Evolutionary conservation across 2,113 vertebrate species (phyloP), one percentile per base, ranked within the genome.

Genomic region (Nansenia antarctica): DNA sequence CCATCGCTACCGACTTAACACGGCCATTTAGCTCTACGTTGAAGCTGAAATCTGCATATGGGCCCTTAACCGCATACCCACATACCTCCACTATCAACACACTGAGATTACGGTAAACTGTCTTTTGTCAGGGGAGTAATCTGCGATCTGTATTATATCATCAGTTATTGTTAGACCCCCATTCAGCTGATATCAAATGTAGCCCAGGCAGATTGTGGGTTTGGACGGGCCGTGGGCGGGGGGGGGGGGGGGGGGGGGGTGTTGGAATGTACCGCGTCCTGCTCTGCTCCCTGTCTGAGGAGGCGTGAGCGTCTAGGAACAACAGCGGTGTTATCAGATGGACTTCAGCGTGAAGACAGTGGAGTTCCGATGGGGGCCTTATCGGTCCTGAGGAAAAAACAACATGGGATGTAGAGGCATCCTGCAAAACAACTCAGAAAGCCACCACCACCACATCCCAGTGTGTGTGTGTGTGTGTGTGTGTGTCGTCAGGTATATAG

Each of bases 191-290:
- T 11, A 54, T 69, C 31, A 29, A 31, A 73, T 55, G 62, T 24
- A 67, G 49, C 31, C 20, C 65, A 45, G n/a, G 65, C 49, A 12
- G 11, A 52, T n/a, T 73, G 55, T 73, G n/a, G n/a, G 70, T 65
- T n/a, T n/a, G n/a, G n/a, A n/a, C n/a, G n/a, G n/a, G n/a, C n/a
- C n/a, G n/a, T n/a, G n/a, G n/a, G n/a, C n/a, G n/a, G n/a, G n/a
- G n/a, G n/a, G n/a, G n/a, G n/a, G n/a, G n/a, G n/a, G n/a, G n/a
- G n/a, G n/a, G n/a, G 55, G 18, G 31, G 34, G 55, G 22, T 24
- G 65, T 62, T 27, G 59, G 34, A 54, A n/a, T 53, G 49, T 62
- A 63, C 73, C 62, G 62, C 57, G 22, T 31, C 34, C 14, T 22
- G 22, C 27, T 54, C 42, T 57, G 34, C n/a, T 69, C 57, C 55